Evolutionary conservation across 2,888 invertebrate species (phyloP), one percentile per base, ranked within the genome.

Genomic region (Notocelia uddmanniana): DNA sequence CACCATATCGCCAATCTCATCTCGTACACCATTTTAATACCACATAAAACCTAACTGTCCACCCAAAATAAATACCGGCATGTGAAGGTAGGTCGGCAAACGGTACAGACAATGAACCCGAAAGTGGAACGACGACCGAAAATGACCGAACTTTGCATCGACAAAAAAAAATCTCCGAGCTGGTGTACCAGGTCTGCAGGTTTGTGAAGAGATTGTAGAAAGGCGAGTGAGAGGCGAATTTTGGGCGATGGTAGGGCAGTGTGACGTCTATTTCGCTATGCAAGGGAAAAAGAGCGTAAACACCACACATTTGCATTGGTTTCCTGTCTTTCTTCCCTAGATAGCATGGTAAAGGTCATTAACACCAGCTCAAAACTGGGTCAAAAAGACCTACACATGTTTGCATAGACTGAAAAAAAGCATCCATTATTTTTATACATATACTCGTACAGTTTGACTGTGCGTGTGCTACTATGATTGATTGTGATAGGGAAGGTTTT

Each of bases 31-130:
- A 91, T 91, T 88, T 89, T 89, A 91, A 91, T 90, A 86, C 85
- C 79, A 81, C 82, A 85, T 88, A 88, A 89, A 90, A 89, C 78
- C 85, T 93, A 92, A 92, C 93, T 90, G 93, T 93, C 83, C 76
- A 81, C 78, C 85, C 86, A 85, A 88, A 89, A 88, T 86, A 88
- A 89, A 88, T 88, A 84, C 86, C 88, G 82, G 84, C 88, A 79
- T 90, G 89, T 92, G 86, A 89, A 92, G 92, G 92, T 93, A 92
- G 93, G 93, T 93, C 93, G 84, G 84, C 83, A 86, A 89, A 92
- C 93, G 93, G 92, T 92, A 91, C 81, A 86, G 88, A 77, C 89
- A 88, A 81, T 89, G 90, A 90, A 85, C 89, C 81, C 76, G 41
- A 77, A 79, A 86, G 80, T 92, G 82, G 92, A 81, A 89, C 93